Evolutionary conservation across 1,140 invertebrate species (phyloP), one percentile per base, ranked within the genome.

Genomic region (Tetragonula clypearis): DNA sequence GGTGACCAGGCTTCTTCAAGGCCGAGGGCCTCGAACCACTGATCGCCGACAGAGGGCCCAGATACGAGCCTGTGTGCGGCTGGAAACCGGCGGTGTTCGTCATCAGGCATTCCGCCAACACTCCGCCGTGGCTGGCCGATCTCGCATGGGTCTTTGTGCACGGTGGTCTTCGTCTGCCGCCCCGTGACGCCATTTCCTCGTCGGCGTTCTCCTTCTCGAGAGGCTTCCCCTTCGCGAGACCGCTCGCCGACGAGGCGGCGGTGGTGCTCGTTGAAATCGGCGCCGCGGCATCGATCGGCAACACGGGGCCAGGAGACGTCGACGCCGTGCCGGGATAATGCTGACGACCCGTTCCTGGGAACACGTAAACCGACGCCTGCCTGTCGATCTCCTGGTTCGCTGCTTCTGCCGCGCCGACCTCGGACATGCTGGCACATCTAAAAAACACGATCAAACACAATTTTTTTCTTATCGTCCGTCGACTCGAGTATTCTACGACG

Each of bases 51-150:
- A 90, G 17, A 8, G 86, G 88, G 0, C 88, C 88, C 15, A 90
- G 30, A 17, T 85, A 79, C 0, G 89, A 88, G 0, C 84, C 85
- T 65, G 78, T 65, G 78, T 74, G 88, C 19, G 81, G 73, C 74
- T 91, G 92, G 73, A 84, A 88, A 41, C 79, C 95, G 55, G 95
- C 95, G 56, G 95, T 95, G 53, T 93, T 95, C 86, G 95, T 93
- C 86, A 94, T 93, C 86, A 94, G 94, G 11, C 77, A 83, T 30
- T 88, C 88, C 26, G 96, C 95, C 12, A 96, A 94, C 53, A 96
- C 95, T 80, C 97, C 97, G 21, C 97, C 97, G 95, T 98, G 97
- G 92, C 97, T 98, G 79, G 97, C 96, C 75, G 97, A 98, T 58
- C 97, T 96, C 62, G 96, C 96, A 93, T 98, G 94, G 0, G 97